Percentiles rank a stretch among this genome's conserved stretches.
phyloP scores from a whole-genome alignment of 1,140 invertebrate genomes.

The Belonocnema kinseyi region DNA sequence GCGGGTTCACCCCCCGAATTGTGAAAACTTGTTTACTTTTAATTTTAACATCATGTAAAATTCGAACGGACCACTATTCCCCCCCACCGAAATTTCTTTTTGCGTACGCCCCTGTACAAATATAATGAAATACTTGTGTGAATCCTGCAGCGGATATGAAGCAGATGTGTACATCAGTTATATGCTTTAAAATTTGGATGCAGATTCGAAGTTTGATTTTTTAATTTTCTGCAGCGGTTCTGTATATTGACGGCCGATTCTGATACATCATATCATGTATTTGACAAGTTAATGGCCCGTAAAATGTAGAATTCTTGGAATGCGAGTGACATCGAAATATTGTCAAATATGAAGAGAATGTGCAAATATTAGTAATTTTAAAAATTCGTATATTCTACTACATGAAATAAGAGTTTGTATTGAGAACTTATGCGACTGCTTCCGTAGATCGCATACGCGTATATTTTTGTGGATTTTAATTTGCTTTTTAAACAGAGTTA shows the following conservation, averaged over 20 bases:
- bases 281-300: not conserved
- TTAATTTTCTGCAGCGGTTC: not conserved
- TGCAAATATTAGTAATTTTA: not conserved
- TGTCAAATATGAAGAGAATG: not conserved
- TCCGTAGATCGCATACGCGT: not conserved
- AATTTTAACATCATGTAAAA: no score
- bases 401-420: not conserved
- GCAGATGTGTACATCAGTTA: no score
- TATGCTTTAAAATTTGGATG: not conserved
- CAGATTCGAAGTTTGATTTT: not conserved
- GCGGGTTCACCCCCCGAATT: no score
- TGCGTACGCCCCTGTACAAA: no score
- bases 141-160: not conserved
- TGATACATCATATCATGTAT: not conserved
- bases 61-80: no score
- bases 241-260: not conserved
- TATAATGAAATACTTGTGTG: not conserved
- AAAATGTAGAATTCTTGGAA: not conserved
- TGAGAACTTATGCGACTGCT: not conserved
- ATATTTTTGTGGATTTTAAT: not conserved
- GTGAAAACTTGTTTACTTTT: no score
- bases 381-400: not conserved
- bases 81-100: no score
- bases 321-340: not conserved
- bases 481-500: slow-evolving; percentile 15